These are phyloP conservation scores for Sigmodon hispidus DNA, from an alignment of 2,113 vertebrate species.

Conservation along the genomic window DNA sequence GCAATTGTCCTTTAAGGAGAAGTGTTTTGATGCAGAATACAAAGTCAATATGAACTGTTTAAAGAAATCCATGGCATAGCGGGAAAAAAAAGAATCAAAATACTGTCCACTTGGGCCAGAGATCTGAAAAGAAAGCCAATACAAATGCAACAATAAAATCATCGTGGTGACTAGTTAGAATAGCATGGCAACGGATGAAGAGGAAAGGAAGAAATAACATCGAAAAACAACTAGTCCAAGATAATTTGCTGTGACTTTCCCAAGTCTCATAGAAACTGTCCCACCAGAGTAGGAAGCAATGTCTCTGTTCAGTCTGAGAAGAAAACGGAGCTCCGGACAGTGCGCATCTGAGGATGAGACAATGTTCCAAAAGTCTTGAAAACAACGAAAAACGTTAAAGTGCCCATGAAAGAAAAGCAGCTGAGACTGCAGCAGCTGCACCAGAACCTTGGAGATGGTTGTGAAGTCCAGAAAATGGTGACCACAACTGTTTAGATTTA, in stretches of 20 bases:
- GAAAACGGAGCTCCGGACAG: not conserved
- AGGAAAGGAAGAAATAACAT: not conserved
- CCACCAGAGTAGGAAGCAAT: not conserved
- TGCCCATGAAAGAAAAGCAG: not conserved
- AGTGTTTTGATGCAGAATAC: not conserved
- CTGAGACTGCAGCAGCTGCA: not conserved
- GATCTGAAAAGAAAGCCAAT: not conserved
- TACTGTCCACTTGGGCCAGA: not conserved
- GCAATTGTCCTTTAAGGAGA: not conserved
- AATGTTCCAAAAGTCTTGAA: not conserved
- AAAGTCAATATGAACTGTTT: not conserved
- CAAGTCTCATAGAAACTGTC: not conserved
- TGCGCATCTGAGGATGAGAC: rapidly evolving
- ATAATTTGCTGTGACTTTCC: not conserved
- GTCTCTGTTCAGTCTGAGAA: not conserved
- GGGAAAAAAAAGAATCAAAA: not conserved
- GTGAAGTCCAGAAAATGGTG: not conserved
- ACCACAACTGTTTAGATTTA: not conserved
- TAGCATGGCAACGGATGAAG: not conserved
- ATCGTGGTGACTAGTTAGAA: not conserved
- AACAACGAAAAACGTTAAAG: not conserved
- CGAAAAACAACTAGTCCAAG: not conserved
- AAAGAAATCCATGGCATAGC: not conserved
- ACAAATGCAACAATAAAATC: not conserved
- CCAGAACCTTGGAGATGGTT: not conserved